Base-by-base conservation (phyloP, 37 sponge, comb jelly and placozoan genomes). In the Axinella damicornis region DNA sequence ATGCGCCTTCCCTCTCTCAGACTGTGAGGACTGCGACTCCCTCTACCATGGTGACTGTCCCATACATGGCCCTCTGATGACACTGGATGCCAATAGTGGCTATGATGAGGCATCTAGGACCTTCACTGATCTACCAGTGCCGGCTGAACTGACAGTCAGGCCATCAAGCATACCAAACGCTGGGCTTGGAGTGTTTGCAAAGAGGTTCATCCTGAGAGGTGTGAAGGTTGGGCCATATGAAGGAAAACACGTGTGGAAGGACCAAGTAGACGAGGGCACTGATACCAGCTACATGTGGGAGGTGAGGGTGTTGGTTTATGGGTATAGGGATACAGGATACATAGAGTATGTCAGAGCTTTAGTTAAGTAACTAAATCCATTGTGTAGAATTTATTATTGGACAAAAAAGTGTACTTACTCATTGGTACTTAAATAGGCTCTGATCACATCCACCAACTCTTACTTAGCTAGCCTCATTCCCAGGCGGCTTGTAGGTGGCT, bases 211-310 rank as follows among this genome's bases (percentile, higher is more conserved):
- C 28, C 78, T 83, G 16, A 61, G 65, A n/a, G 86, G 89, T 52
- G 73, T 77, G 0, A 74, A 64, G 32, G 75, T 88, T 73, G 93
- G 93, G 24, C 93, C 93, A 12, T 93, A 93, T 57, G 54, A 76
- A 33, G 93, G 93, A 1, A 75, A 33, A 71, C 69, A 2, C 6
- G 79, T 93, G 30, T 32, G 27, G 4, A 69, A 74, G 39, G 46
- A 40, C 0, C 77, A 93, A 12, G 37, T 88, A 57, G 82, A 75
- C 13, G 53, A 37, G 53, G 75, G 60, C 31, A 56, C 34, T 0
- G 77, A 93, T 53, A 88, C 89, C 27, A 76, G 82, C 24, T 93
- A 93, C 70, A 73, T 88, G 78, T 93, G 93, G 93, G 93, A 93
- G 86, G 93, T 88, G 66, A 57, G 88, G n/a, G n/a, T n/a, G n/a